Conservation (phyloP, 2,113 vertebrate genomes). For the Sigmodon hispidus region DNA sequence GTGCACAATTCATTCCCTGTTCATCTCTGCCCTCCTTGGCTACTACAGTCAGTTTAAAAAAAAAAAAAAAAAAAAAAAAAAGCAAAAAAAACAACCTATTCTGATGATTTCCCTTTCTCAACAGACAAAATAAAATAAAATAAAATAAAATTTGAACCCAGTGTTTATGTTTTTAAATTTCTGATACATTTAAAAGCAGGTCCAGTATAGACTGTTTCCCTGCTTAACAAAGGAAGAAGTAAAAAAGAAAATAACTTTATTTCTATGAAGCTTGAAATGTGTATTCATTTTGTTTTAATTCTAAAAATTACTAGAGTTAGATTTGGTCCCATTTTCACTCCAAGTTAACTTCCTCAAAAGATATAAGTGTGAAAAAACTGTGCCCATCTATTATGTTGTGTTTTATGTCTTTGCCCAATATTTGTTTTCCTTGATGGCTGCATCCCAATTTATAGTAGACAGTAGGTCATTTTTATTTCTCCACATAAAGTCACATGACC, state of each 20-base stretch:
- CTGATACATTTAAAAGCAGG: slow-evolving; percentile 35
- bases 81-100: too few relatives aligned
- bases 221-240: not conserved
- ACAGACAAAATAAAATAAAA: slow-evolving; percentile 15
- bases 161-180: slow-evolving; percentile 38
- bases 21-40: not conserved
- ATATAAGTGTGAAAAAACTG: slow-evolving; percentile 30
- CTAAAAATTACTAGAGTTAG: slow-evolving; percentile 24
- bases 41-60: not conserved
- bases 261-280: not conserved
- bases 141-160: too few relatives aligned
- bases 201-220: not conserved
- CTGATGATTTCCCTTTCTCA: slow-evolving; percentile 9
- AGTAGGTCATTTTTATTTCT: slow-evolving; percentile 69
- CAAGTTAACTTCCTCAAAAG: slow-evolving; percentile 14
- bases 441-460: slow-evolving; percentile 40
- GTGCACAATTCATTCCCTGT: not conserved
- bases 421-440: not conserved
- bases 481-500: slow-evolving; percentile 48
- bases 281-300: slow-evolving; percentile 46
- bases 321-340: slow-evolving; percentile 27
- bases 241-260: not conserved
- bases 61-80: too few relatives aligned
- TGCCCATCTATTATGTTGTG: not conserved
- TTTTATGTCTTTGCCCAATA: slow-evolving; percentile 36